Conservation (phyloP, 2,888 invertebrate species). For the Papilio elwesi region DNA sequence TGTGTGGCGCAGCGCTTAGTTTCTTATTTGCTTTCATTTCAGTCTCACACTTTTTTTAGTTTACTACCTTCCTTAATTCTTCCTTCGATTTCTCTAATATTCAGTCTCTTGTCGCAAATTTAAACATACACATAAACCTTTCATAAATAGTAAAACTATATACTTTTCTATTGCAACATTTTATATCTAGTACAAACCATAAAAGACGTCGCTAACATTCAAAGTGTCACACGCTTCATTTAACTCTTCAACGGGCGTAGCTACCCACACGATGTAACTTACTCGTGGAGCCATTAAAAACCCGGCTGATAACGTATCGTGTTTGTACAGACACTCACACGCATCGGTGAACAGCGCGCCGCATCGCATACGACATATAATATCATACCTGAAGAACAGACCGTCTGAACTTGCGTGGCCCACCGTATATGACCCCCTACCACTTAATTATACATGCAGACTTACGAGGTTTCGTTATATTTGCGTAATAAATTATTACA, state of each 20-base stretch:
- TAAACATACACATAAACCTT: too few relatives aligned
- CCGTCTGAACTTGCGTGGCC: slow-evolving; percentile 12
- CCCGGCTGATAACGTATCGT: slow-evolving; percentile 65
- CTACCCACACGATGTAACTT: slow-evolving; percentile 52
- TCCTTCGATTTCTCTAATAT: too few relatives aligned
- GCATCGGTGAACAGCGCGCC: slow-evolving; percentile 28
- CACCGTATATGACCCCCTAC: slow-evolving; percentile 19
- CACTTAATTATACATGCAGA: slow-evolving; percentile 25
- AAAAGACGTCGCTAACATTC: not conserved
- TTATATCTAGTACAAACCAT: too few relatives aligned
- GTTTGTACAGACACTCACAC: slow-evolving; percentile 47
- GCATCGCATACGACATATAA: not conserved
- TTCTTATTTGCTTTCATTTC: too few relatives aligned
- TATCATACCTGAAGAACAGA: slow-evolving; percentile 7
- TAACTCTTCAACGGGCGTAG: slow-evolving; percentile 14
- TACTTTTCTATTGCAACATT: too few relatives aligned
- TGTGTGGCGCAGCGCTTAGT: too few relatives aligned
- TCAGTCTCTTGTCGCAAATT: too few relatives aligned
- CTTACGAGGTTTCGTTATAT: slow-evolving; percentile 30
- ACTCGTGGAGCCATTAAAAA: slow-evolving; percentile 55
- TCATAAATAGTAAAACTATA: too few relatives aligned
- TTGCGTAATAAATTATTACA: slow-evolving; percentile 37
- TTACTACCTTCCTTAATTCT: too few relatives aligned
- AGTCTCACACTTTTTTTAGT: too few relatives aligned
- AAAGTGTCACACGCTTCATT: slow-evolving; percentile 13